Percentiles rank a stretch among this genome's conserved stretches.
Evolutionary conservation across 1,140 invertebrate species (phyloP).

Genomic region (Eciton burchellii): DNA sequence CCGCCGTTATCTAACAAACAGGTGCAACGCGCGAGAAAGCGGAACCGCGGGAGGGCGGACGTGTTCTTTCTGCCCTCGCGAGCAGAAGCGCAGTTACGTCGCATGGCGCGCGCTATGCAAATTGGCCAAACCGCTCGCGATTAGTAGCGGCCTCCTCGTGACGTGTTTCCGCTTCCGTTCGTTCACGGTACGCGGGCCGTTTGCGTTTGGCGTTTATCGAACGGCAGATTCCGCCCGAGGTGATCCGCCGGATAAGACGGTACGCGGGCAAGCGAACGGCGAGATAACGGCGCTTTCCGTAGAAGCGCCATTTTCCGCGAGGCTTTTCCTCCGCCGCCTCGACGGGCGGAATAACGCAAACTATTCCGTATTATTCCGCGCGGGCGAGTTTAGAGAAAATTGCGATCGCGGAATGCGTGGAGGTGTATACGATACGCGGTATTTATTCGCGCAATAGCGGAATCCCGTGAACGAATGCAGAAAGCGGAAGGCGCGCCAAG

Average conservation of each 20-base stretch:
- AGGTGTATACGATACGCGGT: not conserved
- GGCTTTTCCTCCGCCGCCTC: not conserved
- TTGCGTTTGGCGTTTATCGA: constrained; percentile 2
- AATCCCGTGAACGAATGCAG: not conserved
- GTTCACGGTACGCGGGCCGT: not conserved
- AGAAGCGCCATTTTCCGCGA: not conserved
- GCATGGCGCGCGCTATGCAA: constrained; percentile 8
- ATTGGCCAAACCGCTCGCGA: constrained; percentile 22
- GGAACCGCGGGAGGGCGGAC: not conserved
- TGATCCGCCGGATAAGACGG: not conserved
- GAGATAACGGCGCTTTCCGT: not conserved
- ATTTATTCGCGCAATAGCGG: not conserved
- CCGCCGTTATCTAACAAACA: constrained; percentile 6
- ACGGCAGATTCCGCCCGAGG: not conserved
- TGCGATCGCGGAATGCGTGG: not conserved
- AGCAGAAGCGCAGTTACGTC: too few relatives aligned
- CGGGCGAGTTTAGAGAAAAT: not conserved
- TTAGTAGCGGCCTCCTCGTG: constrained; percentile 8
- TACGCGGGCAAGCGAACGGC: too few relatives aligned
- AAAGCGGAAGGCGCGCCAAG: not conserved
- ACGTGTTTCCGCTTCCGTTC: too few relatives aligned
- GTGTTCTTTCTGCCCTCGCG: not conserved
- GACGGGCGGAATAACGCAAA: not conserved
- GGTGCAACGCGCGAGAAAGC: not conserved
- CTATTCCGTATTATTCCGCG: too few relatives aligned